Conservation (phyloP, 2,797 vertebrate genomes). For the Steatocranus sp. region DNA sequence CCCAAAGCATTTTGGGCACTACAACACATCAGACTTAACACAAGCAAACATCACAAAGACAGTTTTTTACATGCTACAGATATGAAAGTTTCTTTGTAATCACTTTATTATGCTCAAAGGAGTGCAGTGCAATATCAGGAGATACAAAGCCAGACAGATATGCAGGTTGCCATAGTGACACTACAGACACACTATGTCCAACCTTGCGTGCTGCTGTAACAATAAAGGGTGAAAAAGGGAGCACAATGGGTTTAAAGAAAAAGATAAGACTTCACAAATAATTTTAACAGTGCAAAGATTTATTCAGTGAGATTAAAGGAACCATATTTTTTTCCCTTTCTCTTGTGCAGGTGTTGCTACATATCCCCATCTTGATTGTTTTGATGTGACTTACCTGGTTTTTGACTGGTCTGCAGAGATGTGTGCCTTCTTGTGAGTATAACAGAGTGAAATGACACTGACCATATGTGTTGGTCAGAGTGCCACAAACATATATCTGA, state of each 20-base stretch:
- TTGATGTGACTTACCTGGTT: background rate
- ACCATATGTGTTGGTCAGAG: background rate
- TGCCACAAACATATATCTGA: background rate
- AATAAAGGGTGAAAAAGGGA: background rate
- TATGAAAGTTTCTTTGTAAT: background rate
- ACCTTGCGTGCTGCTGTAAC: background rate
- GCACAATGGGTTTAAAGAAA: background rate
- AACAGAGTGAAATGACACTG: background rate
- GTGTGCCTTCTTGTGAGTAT: background rate
- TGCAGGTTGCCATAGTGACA: constrained; percentile 13
- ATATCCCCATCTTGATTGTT: background rate
- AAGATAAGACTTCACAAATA: background rate
- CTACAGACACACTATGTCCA: background rate
- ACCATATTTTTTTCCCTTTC: accelerated
- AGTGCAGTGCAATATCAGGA: background rate
- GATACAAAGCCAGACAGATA: background rate
- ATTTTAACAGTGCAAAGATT: background rate
- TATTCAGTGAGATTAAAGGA: background rate
- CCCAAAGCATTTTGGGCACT: accelerated
- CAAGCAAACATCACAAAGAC: background rate
- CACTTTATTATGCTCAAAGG: background rate
- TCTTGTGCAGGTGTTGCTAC: background rate
- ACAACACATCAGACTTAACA: background rate
- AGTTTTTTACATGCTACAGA: background rate
- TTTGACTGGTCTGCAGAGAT: background rate